phyloP scores from a whole-genome alignment of 2,888 invertebrate genomes.

The Ormyrus rosae region DNA sequence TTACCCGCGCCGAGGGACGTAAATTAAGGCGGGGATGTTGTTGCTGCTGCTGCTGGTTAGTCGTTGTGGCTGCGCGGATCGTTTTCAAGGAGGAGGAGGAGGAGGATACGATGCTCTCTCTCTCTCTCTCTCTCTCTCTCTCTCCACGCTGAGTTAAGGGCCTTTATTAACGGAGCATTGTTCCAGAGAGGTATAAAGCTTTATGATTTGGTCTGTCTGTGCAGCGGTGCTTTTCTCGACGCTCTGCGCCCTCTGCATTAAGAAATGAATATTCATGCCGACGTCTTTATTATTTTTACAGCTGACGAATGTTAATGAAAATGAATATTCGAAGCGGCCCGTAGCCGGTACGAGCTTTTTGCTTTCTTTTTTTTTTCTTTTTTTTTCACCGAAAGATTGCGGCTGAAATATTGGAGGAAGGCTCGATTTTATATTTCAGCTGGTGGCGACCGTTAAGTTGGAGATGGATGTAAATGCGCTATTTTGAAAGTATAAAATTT shows the following conservation, averaged over 20 bases:
- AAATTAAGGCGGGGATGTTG: slow-evolving; percentile 37
- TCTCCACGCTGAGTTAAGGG: slow-evolving; percentile 12
- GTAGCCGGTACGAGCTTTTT: not conserved
- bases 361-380: no score
- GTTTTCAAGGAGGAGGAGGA: slow-evolving; percentile 7
- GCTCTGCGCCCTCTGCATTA: not conserved
- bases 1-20: slow-evolving; percentile 23
- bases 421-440: no score
- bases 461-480: no score
- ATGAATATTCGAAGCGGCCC: slow-evolving; percentile 24
- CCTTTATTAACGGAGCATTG: slow-evolving; percentile 51
- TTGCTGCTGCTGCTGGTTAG: slow-evolving; percentile 9
- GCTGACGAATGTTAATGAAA: not conserved
- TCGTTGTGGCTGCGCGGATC: not conserved
- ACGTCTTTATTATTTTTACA: slow-evolving; percentile 32
- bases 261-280: slow-evolving; percentile 44
- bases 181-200: slow-evolving; percentile 41
- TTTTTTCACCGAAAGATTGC: no score
- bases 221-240: not conserved
- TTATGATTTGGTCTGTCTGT: slow-evolving; percentile 34
- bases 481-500: no score
- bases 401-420: no score
- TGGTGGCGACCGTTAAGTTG: no score
- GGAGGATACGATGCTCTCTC: no score
- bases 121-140: not conserved